These are phyloP conservation scores for Drosophila prolongata DNA, from an alignment of 2,888 invertebrate species.

Conservation along the genomic window DNA sequence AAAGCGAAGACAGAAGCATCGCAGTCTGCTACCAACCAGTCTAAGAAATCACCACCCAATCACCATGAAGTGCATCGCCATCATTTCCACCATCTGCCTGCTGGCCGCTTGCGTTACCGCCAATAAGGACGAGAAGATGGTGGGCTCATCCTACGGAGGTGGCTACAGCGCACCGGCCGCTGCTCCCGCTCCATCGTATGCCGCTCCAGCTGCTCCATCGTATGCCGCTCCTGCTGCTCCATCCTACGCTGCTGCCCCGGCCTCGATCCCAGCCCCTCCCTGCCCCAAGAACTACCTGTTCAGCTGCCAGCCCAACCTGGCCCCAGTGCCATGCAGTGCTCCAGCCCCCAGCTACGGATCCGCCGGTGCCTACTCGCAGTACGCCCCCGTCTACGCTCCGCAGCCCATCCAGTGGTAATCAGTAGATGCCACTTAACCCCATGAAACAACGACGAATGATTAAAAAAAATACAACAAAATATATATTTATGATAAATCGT, in stretches of 20 bases:
- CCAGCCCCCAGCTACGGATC: constrained; percentile 70
- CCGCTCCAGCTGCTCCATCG: constrained; percentile 47
- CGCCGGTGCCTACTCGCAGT: constrained; percentile 79
- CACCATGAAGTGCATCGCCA: constrained; percentile 63
- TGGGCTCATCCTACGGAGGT: constrained; percentile 68
- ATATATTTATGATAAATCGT: too few relatives aligned
- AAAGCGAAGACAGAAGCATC: constrained; percentile 32
- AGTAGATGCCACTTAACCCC: too few relatives aligned
- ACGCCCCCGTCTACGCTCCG: constrained; percentile 70
- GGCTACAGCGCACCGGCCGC: constrained; percentile 56
- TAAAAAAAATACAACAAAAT: too few relatives aligned
- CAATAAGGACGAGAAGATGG: constrained; percentile 63
- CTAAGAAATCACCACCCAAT: constrained; percentile 34
- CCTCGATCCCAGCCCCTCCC: constrained; percentile 70
- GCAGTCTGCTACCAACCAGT: constrained; percentile 59
- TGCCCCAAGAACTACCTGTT: constrained; percentile 81
- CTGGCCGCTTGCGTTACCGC: constrained; percentile 52
- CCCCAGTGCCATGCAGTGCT: constrained; percentile 78
- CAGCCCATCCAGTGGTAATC: constrained; percentile 54
- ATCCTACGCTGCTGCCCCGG: constrained; percentile 44
- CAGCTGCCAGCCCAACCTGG: constrained; percentile 79
- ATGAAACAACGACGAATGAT: too few relatives aligned
- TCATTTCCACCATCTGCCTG: constrained; percentile 54
- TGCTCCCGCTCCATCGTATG: constrained; percentile 45
- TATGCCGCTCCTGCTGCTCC: constrained; percentile 49